These are phyloP conservation scores for Silurus lanzhouensis DNA, from an alignment of 2,797 vertebrate genomes.

Conservation along the genomic window DNA sequence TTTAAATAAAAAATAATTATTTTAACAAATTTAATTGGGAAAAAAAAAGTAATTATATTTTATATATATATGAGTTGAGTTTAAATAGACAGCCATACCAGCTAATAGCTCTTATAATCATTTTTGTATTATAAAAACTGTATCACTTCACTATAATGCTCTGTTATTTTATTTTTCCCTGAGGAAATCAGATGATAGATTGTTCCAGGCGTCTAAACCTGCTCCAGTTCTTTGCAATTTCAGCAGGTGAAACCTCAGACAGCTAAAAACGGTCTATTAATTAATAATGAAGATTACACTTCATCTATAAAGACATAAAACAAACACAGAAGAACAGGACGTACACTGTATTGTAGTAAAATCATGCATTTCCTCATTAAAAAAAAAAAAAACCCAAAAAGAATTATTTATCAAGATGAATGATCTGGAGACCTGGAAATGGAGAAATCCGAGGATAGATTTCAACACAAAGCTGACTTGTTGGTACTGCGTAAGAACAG, in stretches of 20 bases:
- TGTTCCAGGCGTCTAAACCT: neutral
- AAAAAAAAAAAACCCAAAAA: neutral
- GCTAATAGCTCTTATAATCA: neutral
- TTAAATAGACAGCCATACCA: neutral
- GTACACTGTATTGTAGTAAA: neutral
- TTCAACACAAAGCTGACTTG: neutral
- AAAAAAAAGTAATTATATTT: too few relatives aligned
- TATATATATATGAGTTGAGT: neutral
- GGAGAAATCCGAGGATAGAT: neutral
- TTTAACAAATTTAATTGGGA: too few relatives aligned
- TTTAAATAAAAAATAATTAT: too few relatives aligned
- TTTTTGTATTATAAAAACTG: neutral
- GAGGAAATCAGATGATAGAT: neutral
- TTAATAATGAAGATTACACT: conserved; percentile 6
- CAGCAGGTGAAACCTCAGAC: neutral
- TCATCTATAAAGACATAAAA: neutral
- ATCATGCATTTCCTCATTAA: neutral
- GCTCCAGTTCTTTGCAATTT: neutral
- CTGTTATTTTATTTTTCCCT: neutral
- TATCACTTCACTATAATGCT: neutral
- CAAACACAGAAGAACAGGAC: neutral
- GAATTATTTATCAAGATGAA: neutral
- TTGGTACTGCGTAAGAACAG: neutral
- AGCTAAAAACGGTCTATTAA: neutral
- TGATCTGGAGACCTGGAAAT: neutral